A percentile compares a stretch with the other conserved stretches of the same genome.
Conservation (phyloP, 2,113 vertebrate genomes). For the Charadrius vociferus region DNA sequence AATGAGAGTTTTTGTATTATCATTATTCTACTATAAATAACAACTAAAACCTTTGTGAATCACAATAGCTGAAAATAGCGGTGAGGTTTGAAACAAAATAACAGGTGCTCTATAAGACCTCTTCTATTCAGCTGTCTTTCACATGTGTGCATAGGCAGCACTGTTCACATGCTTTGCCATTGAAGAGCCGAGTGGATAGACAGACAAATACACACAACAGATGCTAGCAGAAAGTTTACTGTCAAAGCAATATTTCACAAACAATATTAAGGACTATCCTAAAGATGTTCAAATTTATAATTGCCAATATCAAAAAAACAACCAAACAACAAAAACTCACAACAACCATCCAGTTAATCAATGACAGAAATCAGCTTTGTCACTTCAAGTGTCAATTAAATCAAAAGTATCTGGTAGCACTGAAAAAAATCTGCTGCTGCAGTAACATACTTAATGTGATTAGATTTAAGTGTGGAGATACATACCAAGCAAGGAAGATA, state of each 20-base stretch:
- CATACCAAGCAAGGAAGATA: not conserved
- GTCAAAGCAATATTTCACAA: not conserved
- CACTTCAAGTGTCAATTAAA: not conserved
- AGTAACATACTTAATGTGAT: not conserved
- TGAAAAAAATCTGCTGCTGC: not conserved
- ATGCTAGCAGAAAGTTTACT: not conserved
- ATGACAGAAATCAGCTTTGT: not conserved
- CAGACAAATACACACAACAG: not conserved
- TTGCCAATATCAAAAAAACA: not conserved
- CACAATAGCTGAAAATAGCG: not conserved
- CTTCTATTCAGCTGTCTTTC: not conserved
- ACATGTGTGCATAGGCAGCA: not conserved
- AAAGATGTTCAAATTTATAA: not conserved
- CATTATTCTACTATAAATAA: not conserved
- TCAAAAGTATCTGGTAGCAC: not conserved
- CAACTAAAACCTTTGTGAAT: not conserved
- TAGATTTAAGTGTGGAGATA: not conserved
- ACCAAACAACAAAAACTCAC: not conserved
- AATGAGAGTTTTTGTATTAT: not conserved
- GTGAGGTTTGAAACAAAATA: not conserved
- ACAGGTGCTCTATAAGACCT: not conserved
- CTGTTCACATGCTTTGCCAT: not conserved
- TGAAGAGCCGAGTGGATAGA: not conserved
- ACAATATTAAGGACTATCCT: not conserved
- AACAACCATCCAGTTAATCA: not conserved